Percentiles rank a stretch among this genome's conserved stretches.
These are phyloP conservation scores for Coluber constrictor DNA, from an alignment of 2,797 vertebrate genomes.

Conservation along the genomic window DNA sequence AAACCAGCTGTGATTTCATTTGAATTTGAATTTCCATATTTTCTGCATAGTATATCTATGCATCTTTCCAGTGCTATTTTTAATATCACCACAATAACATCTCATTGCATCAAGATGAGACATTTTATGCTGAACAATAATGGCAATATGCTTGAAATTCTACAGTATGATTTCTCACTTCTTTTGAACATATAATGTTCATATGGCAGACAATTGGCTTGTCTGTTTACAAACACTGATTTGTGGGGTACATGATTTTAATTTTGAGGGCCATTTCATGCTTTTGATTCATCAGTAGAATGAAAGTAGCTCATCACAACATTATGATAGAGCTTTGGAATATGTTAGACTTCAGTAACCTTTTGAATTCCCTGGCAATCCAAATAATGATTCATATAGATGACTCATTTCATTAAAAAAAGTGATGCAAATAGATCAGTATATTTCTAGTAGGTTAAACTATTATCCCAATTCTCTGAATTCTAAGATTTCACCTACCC, in stretches of 20 bases:
- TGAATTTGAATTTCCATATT: neutral
- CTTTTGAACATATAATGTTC: slow-evolving; percentile 24
- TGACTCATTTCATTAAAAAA: neutral
- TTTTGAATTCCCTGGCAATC: neutral
- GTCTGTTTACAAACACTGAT: slow-evolving; percentile 8
- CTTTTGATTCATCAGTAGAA: neutral
- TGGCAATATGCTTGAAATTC: slow-evolving; percentile 22
- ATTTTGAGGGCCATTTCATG: slow-evolving; percentile 11
- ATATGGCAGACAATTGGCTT: slow-evolving; percentile 9
- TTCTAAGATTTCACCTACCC: neutral
- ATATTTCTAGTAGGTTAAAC: neutral
- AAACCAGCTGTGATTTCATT: neutral
- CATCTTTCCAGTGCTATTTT: neutral
- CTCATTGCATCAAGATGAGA: slow-evolving; percentile 25
- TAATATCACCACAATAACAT: neutral
- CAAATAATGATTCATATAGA: neutral
- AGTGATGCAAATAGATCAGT: neutral
- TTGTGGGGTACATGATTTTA: slow-evolving; percentile 5
- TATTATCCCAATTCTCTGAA: slow-evolving; percentile 18
- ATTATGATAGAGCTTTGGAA: neutral
- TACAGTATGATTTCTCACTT: slow-evolving; percentile 15
- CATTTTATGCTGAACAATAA: neutral
- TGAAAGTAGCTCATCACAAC: neutral
- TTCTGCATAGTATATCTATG: neutral
- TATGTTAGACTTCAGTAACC: fast-evolving